Evolutionary conservation across 2,797 vertebrate species (phyloP).

Genomic region (Gymnothorax javanicus): DNA sequence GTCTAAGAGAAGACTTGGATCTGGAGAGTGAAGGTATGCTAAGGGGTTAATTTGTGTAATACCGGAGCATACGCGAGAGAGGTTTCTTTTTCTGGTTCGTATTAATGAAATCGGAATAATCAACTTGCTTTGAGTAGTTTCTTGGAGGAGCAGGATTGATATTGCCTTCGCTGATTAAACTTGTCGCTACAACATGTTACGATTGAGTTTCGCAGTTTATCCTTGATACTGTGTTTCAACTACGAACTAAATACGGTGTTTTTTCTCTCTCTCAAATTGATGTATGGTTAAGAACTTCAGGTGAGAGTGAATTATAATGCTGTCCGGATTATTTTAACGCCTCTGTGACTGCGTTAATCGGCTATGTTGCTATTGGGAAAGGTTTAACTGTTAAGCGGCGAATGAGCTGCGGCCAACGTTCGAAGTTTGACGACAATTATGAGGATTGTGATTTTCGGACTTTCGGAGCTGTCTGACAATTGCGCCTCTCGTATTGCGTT

Average conservation of each 20-base stretch:
- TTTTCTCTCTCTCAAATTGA: neutral
- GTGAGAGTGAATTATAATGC: neutral
- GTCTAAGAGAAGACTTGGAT: constrained; percentile 19
- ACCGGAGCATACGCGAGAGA: neutral
- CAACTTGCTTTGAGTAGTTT: neutral
- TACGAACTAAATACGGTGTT: neutral
- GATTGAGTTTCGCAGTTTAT: neutral
- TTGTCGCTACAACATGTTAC: neutral
- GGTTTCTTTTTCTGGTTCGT: constrained; percentile 9
- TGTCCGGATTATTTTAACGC: neutral
- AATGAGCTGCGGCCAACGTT: neutral
- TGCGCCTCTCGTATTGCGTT: neutral
- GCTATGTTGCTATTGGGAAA: neutral
- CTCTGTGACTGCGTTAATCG: neutral
- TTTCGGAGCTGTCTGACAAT: neutral
- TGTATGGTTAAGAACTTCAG: neutral
- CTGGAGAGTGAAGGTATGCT: constrained; percentile 40
- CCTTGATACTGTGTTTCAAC: neutral
- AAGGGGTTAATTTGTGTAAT: constrained; percentile 18
- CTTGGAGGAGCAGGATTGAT: neutral
- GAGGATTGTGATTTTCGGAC: neutral
- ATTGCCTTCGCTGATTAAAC: neutral
- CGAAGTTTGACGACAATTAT: neutral
- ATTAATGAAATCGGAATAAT: constrained; percentile 1
- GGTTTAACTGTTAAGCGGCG: neutral